Conservation (phyloP, 37 sponge, comb jelly and placozoan species). For the Chondrosia reniformis region DNA sequence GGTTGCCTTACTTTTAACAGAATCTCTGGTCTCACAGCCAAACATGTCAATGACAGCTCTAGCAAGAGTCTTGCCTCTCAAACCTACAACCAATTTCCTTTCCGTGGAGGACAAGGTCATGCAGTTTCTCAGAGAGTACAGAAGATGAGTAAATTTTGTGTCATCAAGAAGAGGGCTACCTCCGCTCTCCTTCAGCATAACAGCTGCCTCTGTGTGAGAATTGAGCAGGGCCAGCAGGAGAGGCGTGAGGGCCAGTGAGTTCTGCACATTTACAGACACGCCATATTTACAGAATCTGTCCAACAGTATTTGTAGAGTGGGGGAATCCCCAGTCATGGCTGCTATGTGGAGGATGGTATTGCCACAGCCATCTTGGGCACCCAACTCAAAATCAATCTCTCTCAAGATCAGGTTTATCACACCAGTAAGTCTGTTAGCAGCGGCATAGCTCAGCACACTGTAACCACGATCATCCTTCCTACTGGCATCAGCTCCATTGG, state of each 20-base stretch:
- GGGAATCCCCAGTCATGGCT: conserved; percentile 12
- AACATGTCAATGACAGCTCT: too few species aligned
- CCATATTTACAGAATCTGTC: neutral
- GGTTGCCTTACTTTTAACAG: neutral
- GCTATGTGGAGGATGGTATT: conserved; percentile 32
- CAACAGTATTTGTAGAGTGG: neutral
- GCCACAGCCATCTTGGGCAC: conserved; percentile 14
- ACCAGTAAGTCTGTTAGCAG: neutral
- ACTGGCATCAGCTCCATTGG: neutral
- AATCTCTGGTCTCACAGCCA: neutral
- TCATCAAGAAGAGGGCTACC: neutral
- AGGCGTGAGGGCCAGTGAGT: conserved; percentile 15
- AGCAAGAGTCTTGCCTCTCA: neutral
- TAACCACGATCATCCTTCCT: conserved; percentile 11
- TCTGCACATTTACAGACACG: neutral
- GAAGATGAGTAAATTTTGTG: neutral
- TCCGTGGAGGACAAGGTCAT: neutral
- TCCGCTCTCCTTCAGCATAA: neutral
- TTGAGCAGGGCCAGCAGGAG: conserved; percentile 5
- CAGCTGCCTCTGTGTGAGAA: neutral
- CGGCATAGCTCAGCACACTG: conserved; percentile 29
- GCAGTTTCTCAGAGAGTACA: neutral
- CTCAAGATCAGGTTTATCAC: neutral
- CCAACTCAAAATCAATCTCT: conserved; percentile 7
- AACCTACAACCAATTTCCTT: neutral